These are phyloP conservation scores for Achroia grisella DNA, from an alignment of 1,140 invertebrate species.

Conservation along the genomic window DNA sequence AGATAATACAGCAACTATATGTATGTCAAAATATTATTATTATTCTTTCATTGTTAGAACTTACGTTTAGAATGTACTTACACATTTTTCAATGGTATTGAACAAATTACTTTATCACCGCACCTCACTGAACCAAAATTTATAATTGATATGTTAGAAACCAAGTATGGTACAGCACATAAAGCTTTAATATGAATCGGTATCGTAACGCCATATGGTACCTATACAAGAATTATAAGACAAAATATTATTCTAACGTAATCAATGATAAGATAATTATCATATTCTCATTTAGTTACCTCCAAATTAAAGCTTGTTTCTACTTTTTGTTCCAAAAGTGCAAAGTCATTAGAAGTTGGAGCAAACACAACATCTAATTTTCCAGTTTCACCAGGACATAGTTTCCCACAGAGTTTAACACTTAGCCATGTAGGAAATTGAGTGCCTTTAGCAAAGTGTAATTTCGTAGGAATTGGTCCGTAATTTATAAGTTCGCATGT, in stretches of 20 bases:
- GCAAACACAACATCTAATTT: slow-evolving; percentile 49
- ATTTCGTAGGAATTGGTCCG: slow-evolving; percentile 46
- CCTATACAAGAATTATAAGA: slow-evolving; percentile 9
- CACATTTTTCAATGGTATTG: slow-evolving; percentile 63
- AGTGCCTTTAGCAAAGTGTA: slow-evolving; percentile 46
- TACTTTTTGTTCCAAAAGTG: slow-evolving; percentile 48
- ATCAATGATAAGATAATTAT: no score
- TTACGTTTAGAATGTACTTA: slow-evolving; percentile 26
- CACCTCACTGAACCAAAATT: slow-evolving; percentile 58
- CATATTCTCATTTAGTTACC: slow-evolving; percentile 25
- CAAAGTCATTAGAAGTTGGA: slow-evolving; percentile 42
- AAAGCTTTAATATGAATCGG: slow-evolving; percentile 51
- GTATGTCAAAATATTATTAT: no score
- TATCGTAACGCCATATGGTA: slow-evolving; percentile 54
- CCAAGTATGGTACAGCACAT: slow-evolving; percentile 58
- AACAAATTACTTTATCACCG: slow-evolving; percentile 52
- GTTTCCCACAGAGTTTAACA: slow-evolving; percentile 51
- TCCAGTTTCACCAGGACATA: slow-evolving; percentile 48
- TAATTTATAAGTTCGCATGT: slow-evolving; percentile 55
- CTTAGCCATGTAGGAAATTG: slow-evolving; percentile 37
- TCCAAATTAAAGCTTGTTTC: slow-evolving; percentile 48
- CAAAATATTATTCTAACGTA: no score
- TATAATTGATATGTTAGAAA: slow-evolving; percentile 38
- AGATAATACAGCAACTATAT: no score
- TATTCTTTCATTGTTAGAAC: background rate